Evolutionary conservation across 2,113 vertebrate species (phyloP).

Genomic region (Hystrix cristata): DNA sequence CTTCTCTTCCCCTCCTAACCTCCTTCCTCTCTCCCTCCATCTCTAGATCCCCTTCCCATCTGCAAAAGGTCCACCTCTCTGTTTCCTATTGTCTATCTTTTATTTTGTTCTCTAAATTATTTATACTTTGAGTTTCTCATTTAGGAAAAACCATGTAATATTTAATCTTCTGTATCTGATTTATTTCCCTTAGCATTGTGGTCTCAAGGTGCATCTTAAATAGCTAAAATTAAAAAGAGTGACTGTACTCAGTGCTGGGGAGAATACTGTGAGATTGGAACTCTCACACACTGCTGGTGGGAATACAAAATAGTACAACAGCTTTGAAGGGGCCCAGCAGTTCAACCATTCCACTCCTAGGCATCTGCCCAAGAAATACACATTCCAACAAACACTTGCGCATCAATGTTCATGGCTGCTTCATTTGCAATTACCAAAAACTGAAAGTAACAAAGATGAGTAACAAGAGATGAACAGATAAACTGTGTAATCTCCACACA

Average conservation of each 20-base stretch:
- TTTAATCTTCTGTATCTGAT: neutral
- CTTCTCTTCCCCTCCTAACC: no score
- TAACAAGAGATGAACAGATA: neutral
- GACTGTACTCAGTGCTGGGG: neutral
- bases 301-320: neutral
- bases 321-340: neutral
- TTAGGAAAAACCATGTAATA: neutral
- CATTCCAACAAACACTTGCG: neutral
- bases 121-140: neutral
- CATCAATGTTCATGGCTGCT: neutral
- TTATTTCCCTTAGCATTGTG: neutral
- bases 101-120: neutral
- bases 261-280: neutral
- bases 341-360: neutral
- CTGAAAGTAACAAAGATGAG: neutral
- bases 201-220: neutral
- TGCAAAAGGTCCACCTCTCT: neutral
- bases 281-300: neutral
- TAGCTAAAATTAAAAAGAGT: neutral
- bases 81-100: neutral
- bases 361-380: neutral
- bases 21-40: neutral
- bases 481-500: neutral
- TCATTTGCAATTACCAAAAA: constrained; percentile 15
- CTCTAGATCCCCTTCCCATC: neutral